Evolutionary conservation across 2,113 vertebrate genomes (phyloP).

Genomic region (Daboia siamensis): DNA sequence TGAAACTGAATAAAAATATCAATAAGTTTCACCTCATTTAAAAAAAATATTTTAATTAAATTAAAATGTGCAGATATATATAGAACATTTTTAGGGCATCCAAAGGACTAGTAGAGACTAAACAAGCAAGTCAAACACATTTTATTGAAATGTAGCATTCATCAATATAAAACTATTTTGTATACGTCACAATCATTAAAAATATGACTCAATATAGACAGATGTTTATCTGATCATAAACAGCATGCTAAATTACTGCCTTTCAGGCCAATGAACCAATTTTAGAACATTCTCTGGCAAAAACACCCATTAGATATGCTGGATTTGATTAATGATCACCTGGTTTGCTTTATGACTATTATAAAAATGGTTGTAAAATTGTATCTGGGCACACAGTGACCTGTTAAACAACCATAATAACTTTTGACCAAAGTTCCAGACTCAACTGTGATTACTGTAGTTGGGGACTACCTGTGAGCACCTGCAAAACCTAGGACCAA

Average conservation of each 20-base stretch:
- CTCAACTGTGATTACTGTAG: background rate
- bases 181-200: background rate
- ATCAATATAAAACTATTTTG: background rate
- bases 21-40: slow-evolving; percentile 22
- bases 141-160: background rate
- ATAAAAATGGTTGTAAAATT: background rate
- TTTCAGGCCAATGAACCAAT: background rate
- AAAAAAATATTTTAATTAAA: background rate
- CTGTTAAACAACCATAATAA: background rate
- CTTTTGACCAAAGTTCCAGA: background rate
- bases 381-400: background rate
- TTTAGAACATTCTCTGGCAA: background rate
- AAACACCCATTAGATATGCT: background rate
- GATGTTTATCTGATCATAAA: background rate
- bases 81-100: background rate
- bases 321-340: background rate
- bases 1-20: slow-evolving; percentile 70
- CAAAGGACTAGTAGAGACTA: slow-evolving; percentile 14
- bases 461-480: background rate
- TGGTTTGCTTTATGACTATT: background rate
- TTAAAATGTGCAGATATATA: background rate
- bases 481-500: background rate
- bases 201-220: background rate
- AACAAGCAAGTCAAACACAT: slow-evolving; percentile 9
- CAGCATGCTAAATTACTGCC: background rate